A percentile compares a stretch with the other conserved stretches of the same genome.
Conservation (phyloP, 2,797 vertebrate genomes). For the Chiroxiphia lanceolata region DNA sequence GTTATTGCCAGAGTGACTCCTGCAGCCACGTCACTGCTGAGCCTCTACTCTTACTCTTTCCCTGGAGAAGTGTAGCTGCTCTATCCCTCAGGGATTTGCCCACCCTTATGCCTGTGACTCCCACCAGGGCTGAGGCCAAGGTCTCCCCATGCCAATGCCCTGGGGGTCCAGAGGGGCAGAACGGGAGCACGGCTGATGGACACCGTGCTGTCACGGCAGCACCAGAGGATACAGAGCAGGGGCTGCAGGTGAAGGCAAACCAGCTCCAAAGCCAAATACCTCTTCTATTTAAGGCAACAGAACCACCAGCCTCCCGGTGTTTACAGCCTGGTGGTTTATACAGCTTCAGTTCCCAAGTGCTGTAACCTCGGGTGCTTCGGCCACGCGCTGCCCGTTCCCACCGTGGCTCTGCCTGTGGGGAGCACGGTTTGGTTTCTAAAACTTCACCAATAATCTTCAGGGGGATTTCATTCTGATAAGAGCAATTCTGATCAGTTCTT, state of each 20-base stretch:
- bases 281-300: background rate
- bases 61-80: background rate
- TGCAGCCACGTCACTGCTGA: background rate
- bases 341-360: background rate
- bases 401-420: background rate
- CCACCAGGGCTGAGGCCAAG: background rate
- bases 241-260: background rate
- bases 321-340: background rate
- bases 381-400: background rate
- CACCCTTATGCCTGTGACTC: background rate
- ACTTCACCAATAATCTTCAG: background rate
- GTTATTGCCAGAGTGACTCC: background rate
- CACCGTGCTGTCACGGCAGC: background rate
- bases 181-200: fast-evolving
- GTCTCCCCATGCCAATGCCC: fast-evolving
- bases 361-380: background rate
- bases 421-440: background rate
- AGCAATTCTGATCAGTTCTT: background rate
- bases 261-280: background rate
- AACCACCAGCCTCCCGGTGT: fast-evolving
- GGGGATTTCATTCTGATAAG: background rate
- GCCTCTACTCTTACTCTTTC: background rate
- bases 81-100: fast-evolving
- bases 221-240: background rate
- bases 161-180: background rate